Base-by-base conservation (phyloP, 2,888 invertebrate species). In the Acleris laterana region DNA sequence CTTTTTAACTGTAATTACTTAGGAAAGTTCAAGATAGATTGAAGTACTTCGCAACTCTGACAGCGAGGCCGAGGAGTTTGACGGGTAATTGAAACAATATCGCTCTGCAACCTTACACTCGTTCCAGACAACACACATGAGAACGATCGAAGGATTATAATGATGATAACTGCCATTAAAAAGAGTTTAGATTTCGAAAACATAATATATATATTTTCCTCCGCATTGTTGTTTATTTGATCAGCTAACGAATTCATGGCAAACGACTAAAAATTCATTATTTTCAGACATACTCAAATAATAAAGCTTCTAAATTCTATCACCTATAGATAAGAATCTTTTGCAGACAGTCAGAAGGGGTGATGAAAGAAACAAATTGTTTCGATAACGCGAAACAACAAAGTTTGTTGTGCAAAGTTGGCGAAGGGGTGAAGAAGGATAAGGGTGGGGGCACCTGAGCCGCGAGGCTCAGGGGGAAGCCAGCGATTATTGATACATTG, bases 1-100 rank as follows among this genome's bases (percentile, higher is more conserved):
- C 91, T 92, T 93, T 90, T 91, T 88, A 91, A 89, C 90, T 87
- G 87, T 90, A 90, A 92, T 91, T 90, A 90, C 89, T 84, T 81
- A 82, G 81, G 78, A 78, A 87, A 90, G 80, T 90, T 87, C 79
- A 75, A 80, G 83, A 90, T 88, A 84, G 85, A 90, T 89, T 87
- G 83, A 82, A 88, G 85, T 81, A 81, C 84, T 86, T 82, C 68
- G 70, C 72, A 82, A 85, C 81, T 86, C 76, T 79, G 84, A 81
- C 82, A 78, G 78, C 74, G 63, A 72, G 72, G 71, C 76, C 75
- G 74, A 77, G 71, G 77, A 84, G 79, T 82, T 88, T 85, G 81
- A 83, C 77, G 78, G 77, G 77, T 79, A 77, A 83, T 82, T 79
- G 73, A 74, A 77, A 82, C 82, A 77, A 78, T 75, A 73, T 75